phyloP scores from a whole-genome alignment of 2,113 vertebrate genomes.

The Tachuris rubrigastra region DNA sequence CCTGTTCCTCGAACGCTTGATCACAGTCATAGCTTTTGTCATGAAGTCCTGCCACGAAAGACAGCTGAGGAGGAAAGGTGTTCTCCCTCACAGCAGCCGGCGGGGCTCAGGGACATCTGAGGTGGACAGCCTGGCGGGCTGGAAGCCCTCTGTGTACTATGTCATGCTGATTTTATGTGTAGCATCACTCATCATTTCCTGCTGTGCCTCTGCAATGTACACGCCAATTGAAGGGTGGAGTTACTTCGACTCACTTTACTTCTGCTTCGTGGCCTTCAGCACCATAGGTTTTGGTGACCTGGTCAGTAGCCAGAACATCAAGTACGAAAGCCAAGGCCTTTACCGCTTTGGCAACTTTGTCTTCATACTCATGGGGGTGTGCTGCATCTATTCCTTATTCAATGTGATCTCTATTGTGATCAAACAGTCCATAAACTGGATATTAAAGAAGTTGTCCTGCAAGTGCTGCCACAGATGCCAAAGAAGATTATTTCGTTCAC shows the following conservation, averaged over 20 bases:
- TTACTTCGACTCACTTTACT: constrained; percentile 96
- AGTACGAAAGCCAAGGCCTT: constrained; percentile 82
- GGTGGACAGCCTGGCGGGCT: constrained; percentile 76
- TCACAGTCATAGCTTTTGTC: constrained; percentile 87
- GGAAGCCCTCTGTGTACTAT: constrained; percentile 97
- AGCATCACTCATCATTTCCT: constrained; percentile 89
- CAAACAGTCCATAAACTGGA: constrained; percentile 96
- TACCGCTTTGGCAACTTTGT: constrained; percentile 91
- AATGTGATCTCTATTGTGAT: constrained; percentile 97
- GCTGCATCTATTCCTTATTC: constrained; percentile 98
- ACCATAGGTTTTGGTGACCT: constrained; percentile 98
- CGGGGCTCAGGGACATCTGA: constrained; percentile 23
- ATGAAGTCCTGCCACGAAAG: constrained; percentile 86
- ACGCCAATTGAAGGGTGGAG: constrained; percentile 89
- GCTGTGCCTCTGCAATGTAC: constrained; percentile 94
- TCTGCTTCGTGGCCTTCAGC: constrained; percentile 98
- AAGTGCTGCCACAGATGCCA: constrained; percentile 80
- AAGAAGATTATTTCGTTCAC: constrained; percentile 73
- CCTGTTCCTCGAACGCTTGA: constrained; percentile 94
- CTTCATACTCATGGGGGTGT: constrained; percentile 94
- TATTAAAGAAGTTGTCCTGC: constrained; percentile 82
- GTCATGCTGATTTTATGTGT: constrained; percentile 93
- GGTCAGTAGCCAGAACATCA: constrained; percentile 89
- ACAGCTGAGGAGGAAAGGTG: constrained; percentile 78
- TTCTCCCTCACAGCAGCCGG: constrained; percentile 67